Conservation (phyloP, 1,140 invertebrate species). For the Lordiphosa collinella region DNA sequence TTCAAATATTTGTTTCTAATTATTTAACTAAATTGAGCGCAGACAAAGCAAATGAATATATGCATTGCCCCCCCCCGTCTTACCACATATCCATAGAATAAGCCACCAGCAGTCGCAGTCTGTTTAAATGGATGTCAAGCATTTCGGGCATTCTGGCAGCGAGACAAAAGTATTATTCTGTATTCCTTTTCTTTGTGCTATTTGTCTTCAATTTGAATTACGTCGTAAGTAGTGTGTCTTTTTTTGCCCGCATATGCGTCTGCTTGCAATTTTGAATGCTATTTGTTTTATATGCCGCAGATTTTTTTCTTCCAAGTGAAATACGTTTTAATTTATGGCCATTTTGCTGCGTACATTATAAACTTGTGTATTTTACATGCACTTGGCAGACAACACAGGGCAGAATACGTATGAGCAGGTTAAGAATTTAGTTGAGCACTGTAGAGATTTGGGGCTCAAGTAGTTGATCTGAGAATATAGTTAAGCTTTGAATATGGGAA, state of each 20-base stretch:
- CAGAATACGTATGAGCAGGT: slow-evolving; percentile 31
- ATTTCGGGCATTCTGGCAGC: slow-evolving; percentile 29
- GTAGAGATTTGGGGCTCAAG: not conserved
- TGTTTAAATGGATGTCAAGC: slow-evolving; percentile 54
- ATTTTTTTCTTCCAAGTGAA: slow-evolving; percentile 77
- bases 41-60: no score
- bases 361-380: slow-evolving; percentile 66
- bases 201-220: slow-evolving; percentile 72
- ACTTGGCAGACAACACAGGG: slow-evolving; percentile 54
- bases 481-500: no score
- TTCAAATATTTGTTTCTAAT: no score
- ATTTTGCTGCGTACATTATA: slow-evolving; percentile 56
- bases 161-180: slow-evolving; percentile 30
- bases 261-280: slow-evolving; percentile 66
- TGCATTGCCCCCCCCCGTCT: no score
- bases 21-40: no score
- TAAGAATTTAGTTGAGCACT: slow-evolving; percentile 11
- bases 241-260: slow-evolving; percentile 37
- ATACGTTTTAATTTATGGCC: slow-evolving; percentile 72
- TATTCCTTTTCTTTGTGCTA: slow-evolving; percentile 24
- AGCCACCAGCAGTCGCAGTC: slow-evolving; percentile 39
- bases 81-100: not conserved
- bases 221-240: slow-evolving; percentile 31
- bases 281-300: slow-evolving; percentile 66
- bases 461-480: no score